Base-by-base conservation (phyloP, 1,140 invertebrate species). In the Hypothenemus hampei region DNA sequence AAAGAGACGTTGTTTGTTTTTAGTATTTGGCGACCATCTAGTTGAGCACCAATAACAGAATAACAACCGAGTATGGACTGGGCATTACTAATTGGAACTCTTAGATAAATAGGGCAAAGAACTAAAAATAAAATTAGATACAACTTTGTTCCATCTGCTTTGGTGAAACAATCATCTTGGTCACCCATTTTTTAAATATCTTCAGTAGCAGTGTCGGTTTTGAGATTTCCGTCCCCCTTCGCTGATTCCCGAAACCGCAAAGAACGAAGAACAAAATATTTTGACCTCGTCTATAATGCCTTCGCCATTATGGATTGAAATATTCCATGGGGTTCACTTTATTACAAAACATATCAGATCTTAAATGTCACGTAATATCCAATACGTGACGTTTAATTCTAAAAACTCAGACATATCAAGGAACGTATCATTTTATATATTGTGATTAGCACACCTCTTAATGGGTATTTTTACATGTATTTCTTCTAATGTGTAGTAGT, bases 141-240 rank as follows among this genome's bases (percentile, higher is more conserved):
- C n/a, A n/a, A n/a, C 51, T 21, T 43, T 20, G 24, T 36, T 54
- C 46, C 31, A 24, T 54, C 51, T 54, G 41, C 51, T 54, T 31
- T 54, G 51, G 51, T 54, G 51, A 39, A 35, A 20, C 40, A 46
- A 56, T 19, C 15, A 56, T 18, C 18, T 47, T 56, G 44, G 53
- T 48, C 36, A 56, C 37, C 22, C 13, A 11, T 26, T 26, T 45
- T 46, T 24, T 20, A 45, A 19, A 29, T 18, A 35, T 57, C 22
- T 36, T 57, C 58, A 66, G 63, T 68, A 71, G 69, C 69, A 71
- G 69, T 69, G 69, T 71, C 67, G 58, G 59, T 58, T 61, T 59
- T 54, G 47, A 65, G 18, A 49, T 56, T 48, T 70, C 69, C 69
- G 69, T 70, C 69, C 69, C 66, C 58, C 44, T 35, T 54, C 8